phyloP scores from a whole-genome alignment of 2,113 vertebrate genomes.

The Pseudorasbora parva region DNA sequence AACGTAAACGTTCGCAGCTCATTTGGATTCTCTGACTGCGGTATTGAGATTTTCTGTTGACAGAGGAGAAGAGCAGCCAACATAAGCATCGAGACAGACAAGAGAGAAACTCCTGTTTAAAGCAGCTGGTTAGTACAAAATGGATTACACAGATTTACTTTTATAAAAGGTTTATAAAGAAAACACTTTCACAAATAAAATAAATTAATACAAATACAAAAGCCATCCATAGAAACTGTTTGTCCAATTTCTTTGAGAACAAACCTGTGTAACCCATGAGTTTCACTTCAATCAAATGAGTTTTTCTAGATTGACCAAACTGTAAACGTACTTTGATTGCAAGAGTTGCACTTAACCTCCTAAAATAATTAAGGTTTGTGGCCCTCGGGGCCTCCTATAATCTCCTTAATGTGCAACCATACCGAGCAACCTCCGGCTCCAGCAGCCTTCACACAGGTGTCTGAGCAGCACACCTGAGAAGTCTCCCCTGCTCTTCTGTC shows the following conservation, averaged over 20 bases:
- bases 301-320: background rate
- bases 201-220: background rate
- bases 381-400: background rate
- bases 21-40: constrained; percentile 56
- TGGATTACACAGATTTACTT: background rate
- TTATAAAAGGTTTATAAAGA: too few relatives aligned
- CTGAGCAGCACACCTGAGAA: background rate
- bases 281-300: background rate
- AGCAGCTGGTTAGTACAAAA: background rate
- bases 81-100: background rate
- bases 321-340: background rate
- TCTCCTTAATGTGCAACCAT: background rate
- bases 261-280: background rate
- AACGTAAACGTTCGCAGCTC: constrained; percentile 89
- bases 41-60: constrained; percentile 86
- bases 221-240: background rate
- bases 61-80: constrained; percentile 33
- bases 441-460: background rate
- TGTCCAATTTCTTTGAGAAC: background rate
- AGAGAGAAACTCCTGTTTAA: background rate
- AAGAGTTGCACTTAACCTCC: background rate
- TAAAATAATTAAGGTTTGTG: background rate
- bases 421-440: background rate
- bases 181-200: too few relatives aligned
- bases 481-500: background rate